Percentiles rank a stretch among this genome's conserved stretches.
Conservation (phyloP, 2,797 vertebrate genomes). For the Manis crassicaudata region DNA sequence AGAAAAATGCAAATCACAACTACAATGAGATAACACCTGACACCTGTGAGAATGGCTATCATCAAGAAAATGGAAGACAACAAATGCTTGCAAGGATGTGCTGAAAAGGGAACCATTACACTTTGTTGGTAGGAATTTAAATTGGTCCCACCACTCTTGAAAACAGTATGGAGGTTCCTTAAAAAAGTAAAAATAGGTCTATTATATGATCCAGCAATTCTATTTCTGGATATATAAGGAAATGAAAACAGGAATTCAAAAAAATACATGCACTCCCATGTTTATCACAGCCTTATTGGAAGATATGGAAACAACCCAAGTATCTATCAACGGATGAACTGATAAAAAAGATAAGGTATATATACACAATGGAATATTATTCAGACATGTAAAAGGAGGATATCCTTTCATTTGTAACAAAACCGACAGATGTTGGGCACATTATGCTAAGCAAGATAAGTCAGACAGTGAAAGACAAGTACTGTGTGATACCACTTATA, state of each 20-base stretch:
- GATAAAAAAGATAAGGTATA: background rate
- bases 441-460: background rate
- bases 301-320: background rate
- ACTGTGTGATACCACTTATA: background rate
- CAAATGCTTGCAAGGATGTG: background rate
- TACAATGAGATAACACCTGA: background rate
- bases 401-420: background rate
- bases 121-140: background rate
- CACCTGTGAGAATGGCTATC: background rate
- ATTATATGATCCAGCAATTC: background rate
- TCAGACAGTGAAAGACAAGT: background rate
- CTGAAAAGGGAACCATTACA: background rate
- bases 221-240: background rate
- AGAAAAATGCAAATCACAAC: background rate
- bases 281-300: background rate
- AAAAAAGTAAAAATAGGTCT: background rate
- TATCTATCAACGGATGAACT: background rate
- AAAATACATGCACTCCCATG: background rate
- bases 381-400: background rate
- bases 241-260: background rate
- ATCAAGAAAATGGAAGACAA: background rate
- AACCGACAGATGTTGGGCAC: background rate
- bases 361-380: background rate
- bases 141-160: background rate
- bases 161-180: background rate